Evolutionary conservation across 2,113 vertebrate genomes (phyloP).

Genomic region (Psammodynastes pulverulentus): DNA sequence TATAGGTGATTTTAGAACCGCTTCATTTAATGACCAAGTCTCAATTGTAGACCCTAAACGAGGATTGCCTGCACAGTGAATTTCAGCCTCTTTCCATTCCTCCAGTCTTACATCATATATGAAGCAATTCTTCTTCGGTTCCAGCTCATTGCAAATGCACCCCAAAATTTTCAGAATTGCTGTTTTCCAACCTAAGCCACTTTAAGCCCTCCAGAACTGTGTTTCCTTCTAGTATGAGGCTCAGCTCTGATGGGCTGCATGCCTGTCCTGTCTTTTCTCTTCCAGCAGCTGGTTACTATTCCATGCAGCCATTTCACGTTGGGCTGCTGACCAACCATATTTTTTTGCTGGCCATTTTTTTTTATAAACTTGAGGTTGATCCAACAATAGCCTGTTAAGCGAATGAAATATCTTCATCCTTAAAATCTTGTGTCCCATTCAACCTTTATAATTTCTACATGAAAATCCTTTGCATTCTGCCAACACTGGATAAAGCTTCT

Average conservation of each 20-base stretch:
- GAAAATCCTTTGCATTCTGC: not conserved
- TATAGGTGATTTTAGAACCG: not conserved
- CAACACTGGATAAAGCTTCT: not conserved
- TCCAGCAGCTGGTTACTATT: not conserved
- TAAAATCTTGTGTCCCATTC: not conserved
- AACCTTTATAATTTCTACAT: not conserved
- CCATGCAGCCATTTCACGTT: not conserved
- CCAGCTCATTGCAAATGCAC: not conserved
- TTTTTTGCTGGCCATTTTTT: not conserved
- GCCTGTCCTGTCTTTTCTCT: not conserved
- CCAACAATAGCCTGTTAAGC: not conserved
- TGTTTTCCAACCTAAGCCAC: not conserved
- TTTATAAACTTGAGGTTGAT: not conserved
- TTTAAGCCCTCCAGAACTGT: not conserved
- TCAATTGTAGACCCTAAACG: not conserved
- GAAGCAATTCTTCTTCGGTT: not conserved
- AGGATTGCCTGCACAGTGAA: not conserved
- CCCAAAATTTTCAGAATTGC: not conserved
- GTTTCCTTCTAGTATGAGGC: not conserved
- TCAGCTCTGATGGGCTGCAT: not conserved
- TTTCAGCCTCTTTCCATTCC: not conserved
- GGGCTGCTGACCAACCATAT: not conserved
- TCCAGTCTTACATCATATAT: not conserved
- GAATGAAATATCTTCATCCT: not conserved
- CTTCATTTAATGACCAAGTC: not conserved